phyloP scores from a whole-genome alignment of 2,113 vertebrate species.

The Forbesichthys agassizii region DNA sequence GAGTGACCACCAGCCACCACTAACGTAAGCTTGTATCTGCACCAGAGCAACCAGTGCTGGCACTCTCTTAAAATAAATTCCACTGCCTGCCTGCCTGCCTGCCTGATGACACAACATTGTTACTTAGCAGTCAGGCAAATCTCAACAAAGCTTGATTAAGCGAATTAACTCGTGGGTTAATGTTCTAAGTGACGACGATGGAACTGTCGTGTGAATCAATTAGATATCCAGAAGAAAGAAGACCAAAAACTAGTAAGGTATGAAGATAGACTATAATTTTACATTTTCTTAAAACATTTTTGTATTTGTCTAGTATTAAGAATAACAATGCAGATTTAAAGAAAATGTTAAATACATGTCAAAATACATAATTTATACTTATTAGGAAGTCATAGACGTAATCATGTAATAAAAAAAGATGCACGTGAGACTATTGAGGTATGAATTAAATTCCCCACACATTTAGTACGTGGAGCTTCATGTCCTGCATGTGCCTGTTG shows the following conservation, averaged over 20 bases:
- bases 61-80: conserved; percentile 55
- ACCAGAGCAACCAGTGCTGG: conserved; percentile 61
- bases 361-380: too few species aligned
- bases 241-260: conserved; percentile 69
- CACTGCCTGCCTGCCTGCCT: conserved; percentile 45
- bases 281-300: too few species aligned
- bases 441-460: conserved; percentile 1
- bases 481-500: conserved; percentile 87
- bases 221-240: conserved; percentile 46
- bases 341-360: too few species aligned
- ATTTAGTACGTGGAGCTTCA: conserved; percentile 88
- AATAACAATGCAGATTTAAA: too few species aligned
- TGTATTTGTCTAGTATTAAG: neutral
- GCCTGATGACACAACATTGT: conserved; percentile 56
- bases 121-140: conserved; percentile 43
- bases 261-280: neutral
- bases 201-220: conserved; percentile 47
- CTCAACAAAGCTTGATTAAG: neutral
- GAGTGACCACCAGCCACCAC: neutral
- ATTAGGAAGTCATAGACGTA: too few species aligned
- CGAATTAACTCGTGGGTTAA: neutral
- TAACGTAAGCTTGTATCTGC: conserved; percentile 25
- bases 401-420: neutral
- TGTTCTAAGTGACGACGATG: conserved; percentile 30
- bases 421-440: neutral